Percentiles rank a stretch among this genome's conserved stretches.
Conservation (phyloP, 2,888 invertebrate species). For the Drosophila nigricruria region DNA sequence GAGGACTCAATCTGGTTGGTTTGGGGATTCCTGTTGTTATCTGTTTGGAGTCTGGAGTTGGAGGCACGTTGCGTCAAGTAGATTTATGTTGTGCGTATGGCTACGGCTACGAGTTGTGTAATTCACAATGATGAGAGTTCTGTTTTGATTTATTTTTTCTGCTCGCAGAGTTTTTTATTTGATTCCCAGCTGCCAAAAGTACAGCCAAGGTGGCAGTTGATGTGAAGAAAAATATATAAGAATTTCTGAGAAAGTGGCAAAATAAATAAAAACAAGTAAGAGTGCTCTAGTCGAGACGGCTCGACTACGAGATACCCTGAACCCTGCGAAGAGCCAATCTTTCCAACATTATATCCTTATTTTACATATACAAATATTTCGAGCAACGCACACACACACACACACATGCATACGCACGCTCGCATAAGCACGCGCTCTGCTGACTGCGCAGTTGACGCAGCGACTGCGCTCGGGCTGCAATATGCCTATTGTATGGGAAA, state of each 20-base stretch:
- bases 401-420: too few relatives aligned
- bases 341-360: too few relatives aligned
- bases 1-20: constrained; percentile 12
- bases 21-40: constrained; percentile 2
- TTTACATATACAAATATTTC: too few relatives aligned
- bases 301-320: too few relatives aligned
- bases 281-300: too few relatives aligned
- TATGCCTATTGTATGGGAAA: too few relatives aligned
- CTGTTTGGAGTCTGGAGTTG: constrained; percentile 21
- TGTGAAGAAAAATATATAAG: background rate
- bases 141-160: constrained; percentile 61
- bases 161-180: constrained; percentile 24
- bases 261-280: background rate
- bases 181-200: background rate
- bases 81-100: constrained; percentile 64
- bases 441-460: too few relatives aligned
- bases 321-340: too few relatives aligned
- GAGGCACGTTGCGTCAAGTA: constrained; percentile 66
- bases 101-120: constrained; percentile 37
- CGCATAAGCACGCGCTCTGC: too few relatives aligned
- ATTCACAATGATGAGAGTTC: constrained; percentile 68
- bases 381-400: too few relatives aligned
- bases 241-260: background rate
- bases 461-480: too few relatives aligned
- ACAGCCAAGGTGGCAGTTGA: background rate